Base-by-base conservation (phyloP, 2,113 vertebrate species). In the Cavia aperea region DNA sequence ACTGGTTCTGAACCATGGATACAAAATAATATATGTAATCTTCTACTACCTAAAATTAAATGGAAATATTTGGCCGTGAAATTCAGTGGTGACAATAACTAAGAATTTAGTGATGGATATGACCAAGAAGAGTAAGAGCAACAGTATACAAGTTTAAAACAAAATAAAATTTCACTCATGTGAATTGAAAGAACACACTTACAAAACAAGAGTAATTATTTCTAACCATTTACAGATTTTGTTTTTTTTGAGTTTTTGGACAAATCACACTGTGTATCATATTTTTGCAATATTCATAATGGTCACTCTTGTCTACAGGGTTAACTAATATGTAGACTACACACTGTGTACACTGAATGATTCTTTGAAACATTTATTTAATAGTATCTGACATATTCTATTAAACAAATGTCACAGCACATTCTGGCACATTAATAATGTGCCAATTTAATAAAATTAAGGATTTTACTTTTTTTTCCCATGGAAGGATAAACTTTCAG, bases 341-440 rank as follows among this genome's bases (percentile, higher is more conserved):
- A 78, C 87, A 78, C 92, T 90, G 51, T 8, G 58, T 89, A 72
- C 88, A 92, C 86, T n/a, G 4, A 0, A 16, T 77, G 10, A 2
- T 12, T 95, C 16, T 23, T 94, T 93, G 39, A 51, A 94, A 93
- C 86, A 11, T 58, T 3, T 39, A 4, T 92, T 95, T 56, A 90
- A 1, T 89, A 96, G 81, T 29, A 1, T 18, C 73, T 90, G 46
- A 51, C 7, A 54, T 72, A 86, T 39, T 51, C 31, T 10, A 58
- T 51, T 81, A 33, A 78, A 81, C 18, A 86, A 73, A 73, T 46
- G 51, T 3, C 29, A 31, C 9, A 51, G 43, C 60, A 33, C 21
- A 88, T 16, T 70, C 78, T 63, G 31, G 10, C 5, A 78, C 46
- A 70, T 51, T 81, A 65, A n/a, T 56, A 70, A 29, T 79, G 66